A percentile compares a stretch with the other conserved stretches of the same genome.
These are phyloP conservation scores for Drosophila kanapiae DNA, from an alignment of 1,140 invertebrate species.

Conservation along the genomic window DNA sequence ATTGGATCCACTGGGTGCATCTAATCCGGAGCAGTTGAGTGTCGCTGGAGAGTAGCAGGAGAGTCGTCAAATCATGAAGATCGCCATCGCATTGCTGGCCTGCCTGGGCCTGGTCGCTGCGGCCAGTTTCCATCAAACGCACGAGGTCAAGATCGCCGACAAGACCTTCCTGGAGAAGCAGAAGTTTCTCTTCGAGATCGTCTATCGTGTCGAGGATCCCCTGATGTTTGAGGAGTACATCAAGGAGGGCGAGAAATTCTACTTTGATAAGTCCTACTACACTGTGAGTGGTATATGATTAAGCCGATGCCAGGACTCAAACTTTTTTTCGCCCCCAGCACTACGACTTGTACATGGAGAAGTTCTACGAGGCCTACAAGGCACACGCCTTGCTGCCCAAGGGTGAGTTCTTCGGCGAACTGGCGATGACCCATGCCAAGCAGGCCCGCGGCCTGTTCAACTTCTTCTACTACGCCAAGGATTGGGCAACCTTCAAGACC, in stretches of 20 bases:
- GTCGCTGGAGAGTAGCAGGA: conserved; percentile 9
- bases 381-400: conserved; percentile 65
- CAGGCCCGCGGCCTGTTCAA: conserved; percentile 87
- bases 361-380: conserved; percentile 73
- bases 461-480: conserved; percentile 88
- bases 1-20: conserved; percentile 66
- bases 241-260: conserved; percentile 53
- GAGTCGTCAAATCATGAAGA: conserved; percentile 63
- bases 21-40: conserved; percentile 77
- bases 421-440: conserved; percentile 83
- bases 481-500: conserved; percentile 88
- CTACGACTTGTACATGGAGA: conserved; percentile 71
- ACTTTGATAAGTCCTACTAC: conserved; percentile 49
- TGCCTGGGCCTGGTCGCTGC: conserved; percentile 71
- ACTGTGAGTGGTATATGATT: conserved; percentile 43
- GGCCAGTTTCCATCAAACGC: conserved; percentile 54
- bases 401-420: conserved; percentile 78
- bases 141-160: conserved; percentile 69
- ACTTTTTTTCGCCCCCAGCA: conserved; percentile 14
- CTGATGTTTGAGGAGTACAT: conserved; percentile 70
- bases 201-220: conserved; percentile 70
- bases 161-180: conserved; percentile 63
- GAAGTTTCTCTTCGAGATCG: conserved; percentile 75
- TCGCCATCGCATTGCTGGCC: conserved; percentile 73
- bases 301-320: not conserved